phyloP scores from a whole-genome alignment of 2,888 invertebrate species.

The Elgonia sp. region DNA sequence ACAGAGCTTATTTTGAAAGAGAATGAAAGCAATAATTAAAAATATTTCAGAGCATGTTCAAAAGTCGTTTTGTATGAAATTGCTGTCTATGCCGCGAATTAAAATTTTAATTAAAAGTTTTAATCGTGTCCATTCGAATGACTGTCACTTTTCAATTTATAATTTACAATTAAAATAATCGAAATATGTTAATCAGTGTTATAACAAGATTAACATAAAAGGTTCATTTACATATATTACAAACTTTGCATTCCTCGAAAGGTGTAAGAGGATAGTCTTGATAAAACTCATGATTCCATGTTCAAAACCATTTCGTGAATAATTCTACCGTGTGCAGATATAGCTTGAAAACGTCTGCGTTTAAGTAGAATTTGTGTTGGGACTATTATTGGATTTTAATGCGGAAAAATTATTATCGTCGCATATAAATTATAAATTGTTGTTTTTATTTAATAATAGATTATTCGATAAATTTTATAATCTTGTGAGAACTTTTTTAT shows the following conservation, averaged over 20 bases:
- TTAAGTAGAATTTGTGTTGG: conserved; percentile 36
- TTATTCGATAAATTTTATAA: too few relatives aligned
- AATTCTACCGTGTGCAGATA: conserved; percentile 12
- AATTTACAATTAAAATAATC: conserved; percentile 40
- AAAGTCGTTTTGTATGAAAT: conserved; percentile 1
- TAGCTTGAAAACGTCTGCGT: conserved; percentile 3
- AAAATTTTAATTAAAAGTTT: conserved; percentile 27
- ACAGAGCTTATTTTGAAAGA: conserved; percentile 23
- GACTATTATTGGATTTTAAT: conserved; percentile 34
- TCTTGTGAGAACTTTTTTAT: too few relatives aligned
- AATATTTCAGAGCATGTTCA: conserved; percentile 27
- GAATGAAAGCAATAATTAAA: conserved; percentile 45
- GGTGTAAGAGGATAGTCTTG: conserved; percentile 36
- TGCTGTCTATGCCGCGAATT: not conserved
- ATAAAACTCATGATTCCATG: conserved; percentile 35
- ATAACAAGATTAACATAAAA: conserved; percentile 47
- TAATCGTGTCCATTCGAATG: not conserved
- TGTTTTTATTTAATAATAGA: too few relatives aligned
- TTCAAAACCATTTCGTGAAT: conserved; percentile 32
- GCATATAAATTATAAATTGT: too few relatives aligned
- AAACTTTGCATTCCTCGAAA: conserved; percentile 33
- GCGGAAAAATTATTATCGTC: conserved; percentile 70
- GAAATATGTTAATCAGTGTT: conserved; percentile 39
- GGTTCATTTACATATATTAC: conserved; percentile 42
- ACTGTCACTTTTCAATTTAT: conserved; percentile 31